These are phyloP conservation scores for Pelvicachromis taeniatus DNA, from an alignment of 2,113 vertebrate genomes.

Conservation along the genomic window DNA sequence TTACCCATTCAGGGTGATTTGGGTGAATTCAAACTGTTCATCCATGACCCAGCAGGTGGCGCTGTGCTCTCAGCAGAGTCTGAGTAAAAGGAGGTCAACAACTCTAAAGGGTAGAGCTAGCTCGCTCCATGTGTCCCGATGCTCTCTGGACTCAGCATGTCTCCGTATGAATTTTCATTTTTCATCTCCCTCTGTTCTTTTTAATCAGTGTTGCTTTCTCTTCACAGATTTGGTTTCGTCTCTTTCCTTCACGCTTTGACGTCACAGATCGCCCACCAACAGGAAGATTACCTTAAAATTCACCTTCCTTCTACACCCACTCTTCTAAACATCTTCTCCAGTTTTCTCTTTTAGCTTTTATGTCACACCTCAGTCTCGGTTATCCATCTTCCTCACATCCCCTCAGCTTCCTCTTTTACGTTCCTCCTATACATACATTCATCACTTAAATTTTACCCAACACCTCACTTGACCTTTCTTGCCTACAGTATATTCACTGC, in stretches of 20 bases:
- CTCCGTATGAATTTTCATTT: not conserved
- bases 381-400: not conserved
- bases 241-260: not conserved
- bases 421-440: not conserved
- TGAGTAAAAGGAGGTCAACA: conserved; percentile 35
- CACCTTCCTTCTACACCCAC: not conserved
- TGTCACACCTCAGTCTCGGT: not conserved
- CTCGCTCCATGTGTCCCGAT: not conserved
- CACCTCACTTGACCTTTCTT: not conserved
- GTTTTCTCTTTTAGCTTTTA: not conserved
- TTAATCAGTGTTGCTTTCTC: not conserved
- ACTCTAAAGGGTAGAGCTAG: not conserved
- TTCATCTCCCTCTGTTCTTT: not conserved
- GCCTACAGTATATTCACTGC: not conserved
- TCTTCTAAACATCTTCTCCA: not conserved
- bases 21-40: not conserved
- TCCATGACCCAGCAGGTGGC: conserved; percentile 13
- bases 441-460: not conserved
- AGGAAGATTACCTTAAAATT: not conserved
- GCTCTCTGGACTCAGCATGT: not conserved
- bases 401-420: not conserved
- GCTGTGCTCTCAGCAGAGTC: conserved; percentile 13
- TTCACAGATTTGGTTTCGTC: not conserved
- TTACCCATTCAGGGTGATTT: not conserved
- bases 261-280: not conserved